Base-by-base conservation (phyloP, 2,888 invertebrate species). In the Tenodera sinensis region DNA sequence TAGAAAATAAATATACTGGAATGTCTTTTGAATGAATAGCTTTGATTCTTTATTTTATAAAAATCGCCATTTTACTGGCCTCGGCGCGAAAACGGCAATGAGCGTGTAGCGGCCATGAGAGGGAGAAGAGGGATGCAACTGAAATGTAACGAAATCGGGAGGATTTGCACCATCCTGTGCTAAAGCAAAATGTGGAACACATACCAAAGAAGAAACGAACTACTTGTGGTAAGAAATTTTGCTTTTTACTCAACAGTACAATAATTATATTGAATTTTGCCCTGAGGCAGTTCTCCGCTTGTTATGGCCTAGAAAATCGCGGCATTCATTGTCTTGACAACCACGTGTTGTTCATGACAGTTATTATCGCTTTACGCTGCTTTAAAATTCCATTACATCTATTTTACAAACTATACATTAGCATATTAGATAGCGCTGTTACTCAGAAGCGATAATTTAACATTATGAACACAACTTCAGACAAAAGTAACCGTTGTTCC, bases 81-180 rank as follows among this genome's bases (percentile, higher is more conserved):
- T 90, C 90, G 90, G 90, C 90, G 90, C 90, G 90, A 90, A 90
- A 90, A 90, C 90, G 88, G 88, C 85, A 85, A 88, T 87, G 89
- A 89, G 88, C 88, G 85, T 88, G 88, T 85, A 88, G 20, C 90
- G 88, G 89, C 90, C 90, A 90, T 90, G 89, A 89, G 90, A 81
- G 85, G 15, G 15, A n/a, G 54, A 28, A 47, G 42, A 87, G 71
- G 81, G 81, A 88, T 42, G 89, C 88, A 28, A 28, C 81, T 88
- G 28, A 85, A 83, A 88, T 85, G 20, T 88, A 30, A 88, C 34
- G 83, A 27, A 83, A 83, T 47, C 34, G 34, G 15, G 20, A 81
- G n/a, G 15, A n/a, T 87, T 42, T 8, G n/a, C 85, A 42, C 47
- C 54, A 25, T 25, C 83, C 71, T 54, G 86, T 83, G 87, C 81